Evolutionary conservation across 2,888 invertebrate species (phyloP).

Genomic region (Eledona agricola): DNA sequence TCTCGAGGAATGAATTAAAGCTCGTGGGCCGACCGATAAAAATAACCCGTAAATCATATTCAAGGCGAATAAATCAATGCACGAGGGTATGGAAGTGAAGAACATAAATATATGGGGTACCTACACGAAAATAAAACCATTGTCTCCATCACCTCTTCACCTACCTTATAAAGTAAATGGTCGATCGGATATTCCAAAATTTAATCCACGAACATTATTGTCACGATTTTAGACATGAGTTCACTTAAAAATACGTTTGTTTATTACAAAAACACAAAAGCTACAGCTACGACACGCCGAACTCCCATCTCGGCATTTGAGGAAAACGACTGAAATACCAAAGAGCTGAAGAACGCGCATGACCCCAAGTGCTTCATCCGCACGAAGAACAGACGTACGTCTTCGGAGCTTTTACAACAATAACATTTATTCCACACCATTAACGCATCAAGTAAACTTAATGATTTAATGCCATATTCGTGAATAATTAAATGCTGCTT

Average conservation of each 20-base stretch:
- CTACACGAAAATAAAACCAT: conserved; percentile 32
- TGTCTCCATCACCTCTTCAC: conserved; percentile 26
- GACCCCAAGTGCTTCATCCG: conserved; percentile 1
- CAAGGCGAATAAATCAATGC: conserved; percentile 32
- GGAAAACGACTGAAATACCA: conserved; percentile 51
- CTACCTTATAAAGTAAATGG: conserved; percentile 43
- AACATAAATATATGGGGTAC: conserved; percentile 33
- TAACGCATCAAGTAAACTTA: background rate
- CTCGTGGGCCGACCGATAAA: conserved; percentile 12
- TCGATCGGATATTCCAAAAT: conserved; percentile 54
- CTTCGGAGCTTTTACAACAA: background rate
- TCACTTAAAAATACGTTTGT: conserved; percentile 58
- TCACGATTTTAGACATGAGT: conserved; percentile 61
- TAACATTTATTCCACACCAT: background rate
- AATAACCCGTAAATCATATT: conserved; percentile 23
- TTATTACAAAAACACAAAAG: conserved; percentile 54
- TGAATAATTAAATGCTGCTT: too few relatives aligned
- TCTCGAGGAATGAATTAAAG: conserved; percentile 2
- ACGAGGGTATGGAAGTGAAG: conserved; percentile 16
- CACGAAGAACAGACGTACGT: conserved; percentile 8
- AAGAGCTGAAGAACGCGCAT: conserved; percentile 21
- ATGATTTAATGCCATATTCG: too few relatives aligned
- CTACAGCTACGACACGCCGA: conserved; percentile 51
- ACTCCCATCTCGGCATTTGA: conserved; percentile 57
- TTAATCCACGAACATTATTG: conserved; percentile 60